Evolutionary conservation across 1,140 invertebrate species (phyloP).

Genomic region (Fopius arisanus): DNA sequence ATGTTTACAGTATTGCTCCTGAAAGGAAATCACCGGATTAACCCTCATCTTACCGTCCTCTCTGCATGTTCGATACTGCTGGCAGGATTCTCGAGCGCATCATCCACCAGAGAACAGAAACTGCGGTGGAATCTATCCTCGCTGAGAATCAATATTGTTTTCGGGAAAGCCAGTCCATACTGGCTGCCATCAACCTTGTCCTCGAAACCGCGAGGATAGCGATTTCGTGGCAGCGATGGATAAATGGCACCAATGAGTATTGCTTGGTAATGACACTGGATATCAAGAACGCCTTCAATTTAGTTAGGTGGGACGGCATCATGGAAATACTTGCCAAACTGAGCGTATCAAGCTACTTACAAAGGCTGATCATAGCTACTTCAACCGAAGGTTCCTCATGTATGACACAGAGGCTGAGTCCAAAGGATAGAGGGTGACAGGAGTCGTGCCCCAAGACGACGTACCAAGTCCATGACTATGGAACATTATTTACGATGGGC

Average conservation of each 20-base stretch:
- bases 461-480: neutral
- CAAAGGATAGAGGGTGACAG: neutral
- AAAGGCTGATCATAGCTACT: neutral
- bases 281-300: too few relatives aligned
- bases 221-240: too few relatives aligned
- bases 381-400: neutral
- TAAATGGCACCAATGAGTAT: too few relatives aligned
- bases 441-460: slow-evolving; percentile 16
- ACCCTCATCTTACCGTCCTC: too few relatives aligned
- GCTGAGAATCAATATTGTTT: slow-evolving; percentile 44
- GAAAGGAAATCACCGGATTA: neutral
- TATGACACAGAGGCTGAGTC: slow-evolving; percentile 8
- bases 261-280: too few relatives aligned
- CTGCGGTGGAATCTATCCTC: neutral
- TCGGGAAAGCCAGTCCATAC: slow-evolving; percentile 31
- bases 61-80: too few relatives aligned
- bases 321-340: too few relatives aligned
- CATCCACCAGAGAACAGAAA: neutral
- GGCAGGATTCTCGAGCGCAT: neutral
- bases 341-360: too few relatives aligned
- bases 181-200: slow-evolving; percentile 39
- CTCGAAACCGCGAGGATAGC: neutral
- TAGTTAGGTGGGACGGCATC: neutral
- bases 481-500: slow-evolving; percentile 17
- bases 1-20: neutral